Evolutionary conservation across 2,113 vertebrate genomes (phyloP).

Genomic region (Vanacampus margaritifer): DNA sequence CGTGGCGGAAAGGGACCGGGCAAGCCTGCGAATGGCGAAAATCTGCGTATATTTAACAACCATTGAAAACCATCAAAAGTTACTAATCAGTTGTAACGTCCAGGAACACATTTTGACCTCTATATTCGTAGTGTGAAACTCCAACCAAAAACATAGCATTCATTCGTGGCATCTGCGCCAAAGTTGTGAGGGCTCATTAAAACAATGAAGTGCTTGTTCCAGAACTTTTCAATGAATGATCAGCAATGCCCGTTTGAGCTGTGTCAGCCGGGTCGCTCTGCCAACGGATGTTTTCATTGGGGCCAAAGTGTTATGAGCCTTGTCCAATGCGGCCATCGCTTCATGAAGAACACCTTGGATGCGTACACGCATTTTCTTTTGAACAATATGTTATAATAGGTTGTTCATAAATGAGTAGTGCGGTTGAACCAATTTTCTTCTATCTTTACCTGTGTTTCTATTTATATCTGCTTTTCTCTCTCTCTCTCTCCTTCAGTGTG

Average conservation of each 20-base stretch:
- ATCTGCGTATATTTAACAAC: too few species aligned
- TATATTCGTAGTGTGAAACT: neutral
- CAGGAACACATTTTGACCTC: neutral
- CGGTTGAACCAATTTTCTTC: conserved; percentile 4
- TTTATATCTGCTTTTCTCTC: conserved; percentile 24
- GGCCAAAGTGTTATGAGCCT: conserved; percentile 19
- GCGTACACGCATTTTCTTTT: conserved; percentile 6
- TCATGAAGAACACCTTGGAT: conserved; percentile 39
- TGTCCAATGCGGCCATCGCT: conserved; percentile 3
- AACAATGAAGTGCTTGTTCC: conserved; percentile 42
- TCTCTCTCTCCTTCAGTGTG: conserved; percentile 75
- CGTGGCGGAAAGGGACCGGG: too few species aligned
- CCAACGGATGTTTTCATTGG: conserved; percentile 32
- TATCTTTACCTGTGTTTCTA: conserved; percentile 24
- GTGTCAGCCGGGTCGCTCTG: conserved; percentile 37
- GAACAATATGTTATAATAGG: too few species aligned
- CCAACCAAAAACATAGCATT: too few species aligned
- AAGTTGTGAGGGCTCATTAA: conserved; percentile 35
- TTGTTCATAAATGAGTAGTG: neutral
- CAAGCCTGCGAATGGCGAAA: too few species aligned
- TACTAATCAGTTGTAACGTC: neutral
- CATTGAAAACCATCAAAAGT: neutral
- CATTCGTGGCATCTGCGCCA: conserved; percentile 17
- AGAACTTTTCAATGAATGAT: conserved; percentile 51
- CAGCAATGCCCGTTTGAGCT: conserved; percentile 43